These are phyloP conservation scores for Osmoderma eremita DNA, from an alignment of 2,888 invertebrate species.

Conservation along the genomic window DNA sequence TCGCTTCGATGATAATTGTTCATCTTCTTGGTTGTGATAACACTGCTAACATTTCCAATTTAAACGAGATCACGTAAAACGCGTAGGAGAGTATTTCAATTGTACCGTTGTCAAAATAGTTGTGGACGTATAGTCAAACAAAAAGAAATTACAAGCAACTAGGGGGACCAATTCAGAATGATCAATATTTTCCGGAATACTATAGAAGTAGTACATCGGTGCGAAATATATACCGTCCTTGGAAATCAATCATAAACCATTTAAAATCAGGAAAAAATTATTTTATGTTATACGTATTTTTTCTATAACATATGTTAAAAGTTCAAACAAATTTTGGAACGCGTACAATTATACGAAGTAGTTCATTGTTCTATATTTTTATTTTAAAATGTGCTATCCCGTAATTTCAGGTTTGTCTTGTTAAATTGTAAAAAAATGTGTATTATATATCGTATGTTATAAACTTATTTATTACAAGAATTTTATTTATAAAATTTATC, in stretches of 20 bases:
- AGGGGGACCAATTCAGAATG: constrained; percentile 29
- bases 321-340: constrained; percentile 25
- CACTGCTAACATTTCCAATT: constrained; percentile 29
- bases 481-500: background rate
- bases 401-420: background rate
- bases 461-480: background rate
- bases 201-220: background rate
- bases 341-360: constrained; percentile 16
- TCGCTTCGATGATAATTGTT: constrained; percentile 9
- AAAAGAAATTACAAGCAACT: background rate
- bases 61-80: constrained; percentile 3
- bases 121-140: background rate
- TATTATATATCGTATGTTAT: constrained; percentile 1
- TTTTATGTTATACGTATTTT: background rate
- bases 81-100: constrained; percentile 14
- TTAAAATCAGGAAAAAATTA: constrained; percentile 1
- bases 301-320: constrained; percentile 1
- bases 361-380: constrained; percentile 10
- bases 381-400: constrained; percentile 9
- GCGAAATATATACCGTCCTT: constrained; percentile 17
- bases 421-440: background rate
- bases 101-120: constrained; percentile 31
- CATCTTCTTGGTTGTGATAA: constrained; percentile 31
- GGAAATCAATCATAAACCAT: background rate
- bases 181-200: background rate